A percentile compares a stretch with the other conserved stretches of the same genome.
These are phyloP conservation scores for Leucopsar rothschildi DNA, from an alignment of 2,113 vertebrate species.

Conservation along the genomic window DNA sequence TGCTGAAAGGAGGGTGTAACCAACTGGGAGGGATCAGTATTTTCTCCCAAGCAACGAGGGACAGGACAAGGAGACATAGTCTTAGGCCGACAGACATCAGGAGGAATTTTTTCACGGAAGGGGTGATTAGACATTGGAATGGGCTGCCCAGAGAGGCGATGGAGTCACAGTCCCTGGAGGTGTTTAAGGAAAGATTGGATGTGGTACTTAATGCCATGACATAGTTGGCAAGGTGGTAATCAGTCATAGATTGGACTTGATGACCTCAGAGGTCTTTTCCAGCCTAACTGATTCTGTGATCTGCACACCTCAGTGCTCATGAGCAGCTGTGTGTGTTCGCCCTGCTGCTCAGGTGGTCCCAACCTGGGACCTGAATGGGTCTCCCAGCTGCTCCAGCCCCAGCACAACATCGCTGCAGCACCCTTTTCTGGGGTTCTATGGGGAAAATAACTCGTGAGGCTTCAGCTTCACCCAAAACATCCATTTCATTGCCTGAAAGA, in stretches of 20 bases:
- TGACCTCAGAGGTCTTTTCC: background rate
- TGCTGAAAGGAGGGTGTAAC: background rate
- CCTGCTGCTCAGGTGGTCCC: background rate
- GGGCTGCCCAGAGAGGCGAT: background rate
- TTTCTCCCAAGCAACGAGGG: background rate
- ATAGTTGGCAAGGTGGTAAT: too few species aligned
- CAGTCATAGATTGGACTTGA: background rate
- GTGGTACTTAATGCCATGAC: accelerated
- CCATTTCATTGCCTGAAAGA: background rate
- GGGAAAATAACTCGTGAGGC: background rate
- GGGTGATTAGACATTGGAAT: background rate
- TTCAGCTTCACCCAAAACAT: background rate
- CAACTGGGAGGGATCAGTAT: background rate
- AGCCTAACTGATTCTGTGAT: background rate
- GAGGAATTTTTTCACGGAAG: background rate
- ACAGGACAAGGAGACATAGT: background rate
- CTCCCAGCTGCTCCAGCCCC: background rate
- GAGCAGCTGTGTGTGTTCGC: accelerated
- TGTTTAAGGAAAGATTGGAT: background rate
- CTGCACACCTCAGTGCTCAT: background rate
- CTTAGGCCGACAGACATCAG: background rate
- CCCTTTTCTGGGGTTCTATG: background rate
- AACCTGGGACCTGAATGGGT: accelerated
- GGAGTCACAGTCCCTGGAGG: background rate
- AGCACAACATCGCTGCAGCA: background rate